A percentile compares a stretch with the other conserved stretches of the same genome.
These are phyloP conservation scores for Ochropacha duplaris DNA, from an alignment of 2,888 invertebrate species.

Conservation along the genomic window DNA sequence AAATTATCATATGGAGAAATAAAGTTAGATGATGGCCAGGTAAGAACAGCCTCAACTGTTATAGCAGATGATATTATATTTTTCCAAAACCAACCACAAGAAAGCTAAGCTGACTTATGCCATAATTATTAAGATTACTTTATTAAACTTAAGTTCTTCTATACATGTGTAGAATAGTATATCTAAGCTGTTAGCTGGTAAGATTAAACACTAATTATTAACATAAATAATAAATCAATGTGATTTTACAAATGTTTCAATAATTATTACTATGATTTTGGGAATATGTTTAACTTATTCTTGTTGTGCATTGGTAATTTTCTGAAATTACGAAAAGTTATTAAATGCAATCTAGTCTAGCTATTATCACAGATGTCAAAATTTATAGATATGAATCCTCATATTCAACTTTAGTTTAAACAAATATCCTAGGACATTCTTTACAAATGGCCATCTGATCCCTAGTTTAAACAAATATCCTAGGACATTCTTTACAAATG, in stretches of 20 bases:
- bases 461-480: too few relatives aligned
- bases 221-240: neutral
- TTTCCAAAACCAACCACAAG: constrained; percentile 79
- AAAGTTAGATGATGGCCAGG: constrained; percentile 88
- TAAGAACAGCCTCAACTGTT: constrained; percentile 88
- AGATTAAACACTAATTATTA: constrained; percentile 21
- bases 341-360: too few relatives aligned
- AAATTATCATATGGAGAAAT: constrained; percentile 93
- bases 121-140: neutral
- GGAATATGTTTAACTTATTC: neutral
- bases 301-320: neutral
- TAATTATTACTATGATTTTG: too few relatives aligned
- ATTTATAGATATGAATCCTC: too few relatives aligned
- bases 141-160: neutral
- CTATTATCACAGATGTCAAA: too few relatives aligned
- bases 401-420: too few relatives aligned
- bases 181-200: constrained; percentile 27
- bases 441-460: too few relatives aligned
- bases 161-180: neutral
- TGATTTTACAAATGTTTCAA: neutral
- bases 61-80: constrained; percentile 95
- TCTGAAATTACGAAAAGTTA: neutral
- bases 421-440: too few relatives aligned
- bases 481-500: too few relatives aligned
- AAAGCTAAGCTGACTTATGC: constrained; percentile 6